Conservation (phyloP, 2,113 vertebrate species). For the Caretta caretta region DNA sequence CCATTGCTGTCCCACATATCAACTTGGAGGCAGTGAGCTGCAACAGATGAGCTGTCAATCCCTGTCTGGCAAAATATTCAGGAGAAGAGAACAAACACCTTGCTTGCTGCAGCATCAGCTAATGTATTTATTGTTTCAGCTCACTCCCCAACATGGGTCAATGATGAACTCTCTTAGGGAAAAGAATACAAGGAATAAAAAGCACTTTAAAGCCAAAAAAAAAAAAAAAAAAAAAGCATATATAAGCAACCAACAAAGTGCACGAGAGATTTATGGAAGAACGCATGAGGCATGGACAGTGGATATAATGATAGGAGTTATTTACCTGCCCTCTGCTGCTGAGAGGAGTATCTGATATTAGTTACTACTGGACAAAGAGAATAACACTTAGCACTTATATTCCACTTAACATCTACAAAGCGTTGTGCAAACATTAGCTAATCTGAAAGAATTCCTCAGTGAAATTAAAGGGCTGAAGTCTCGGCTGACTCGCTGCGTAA, state of each 20-base stretch:
- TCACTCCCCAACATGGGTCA: conserved; percentile 19
- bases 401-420: conserved; percentile 11
- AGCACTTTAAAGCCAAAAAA: conserved; percentile 37
- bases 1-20: conserved; percentile 8
- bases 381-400: not conserved
- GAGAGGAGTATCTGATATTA: not conserved
- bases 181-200: conserved; percentile 16
- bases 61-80: conserved; percentile 48
- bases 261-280: not conserved
- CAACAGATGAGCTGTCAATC: conserved; percentile 41
- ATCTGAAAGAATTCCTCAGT: not conserved
- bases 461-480: conserved; percentile 34
- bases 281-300: not conserved
- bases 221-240: conserved; percentile 10
- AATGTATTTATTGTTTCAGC: conserved; percentile 58
- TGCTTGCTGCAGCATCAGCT: conserved; percentile 25
- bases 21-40: conserved; percentile 21
- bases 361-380: not conserved
- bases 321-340: conserved; percentile 16
- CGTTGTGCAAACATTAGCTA: not conserved
- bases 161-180: conserved; percentile 20
- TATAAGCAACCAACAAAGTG: not conserved
- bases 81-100: conserved; percentile 23
- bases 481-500: not conserved
- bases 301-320: not conserved